Evolutionary conservation across 2,888 invertebrate species (phyloP).

Genomic region (Synergus japonicus): DNA sequence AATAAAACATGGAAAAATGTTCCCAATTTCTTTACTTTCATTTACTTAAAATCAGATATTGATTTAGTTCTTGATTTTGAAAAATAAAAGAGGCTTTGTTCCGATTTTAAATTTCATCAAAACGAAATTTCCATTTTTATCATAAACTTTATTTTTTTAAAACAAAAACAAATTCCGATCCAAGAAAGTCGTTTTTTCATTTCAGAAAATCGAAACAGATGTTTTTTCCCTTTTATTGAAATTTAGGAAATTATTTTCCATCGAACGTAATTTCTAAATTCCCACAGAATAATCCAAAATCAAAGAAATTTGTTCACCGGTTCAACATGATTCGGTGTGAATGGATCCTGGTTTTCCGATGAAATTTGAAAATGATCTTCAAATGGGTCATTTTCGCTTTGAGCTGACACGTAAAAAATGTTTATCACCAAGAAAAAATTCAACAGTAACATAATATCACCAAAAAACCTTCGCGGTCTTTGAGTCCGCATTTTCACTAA

Average conservation of each 20-base stretch:
- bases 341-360: neutral
- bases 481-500: constrained; percentile 38
- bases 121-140: too few relatives aligned
- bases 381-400: neutral
- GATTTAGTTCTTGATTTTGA: too few relatives aligned
- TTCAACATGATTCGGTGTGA: neutral
- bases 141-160: too few relatives aligned
- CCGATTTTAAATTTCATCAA: too few relatives aligned
- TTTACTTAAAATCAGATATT: too few relatives aligned
- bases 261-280: neutral
- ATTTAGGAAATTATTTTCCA: neutral
- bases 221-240: neutral
- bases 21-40: too few relatives aligned
- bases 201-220: neutral
- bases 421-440: constrained; percentile 19
- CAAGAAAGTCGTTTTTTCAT: neutral
- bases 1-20: too few relatives aligned
- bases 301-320: constrained; percentile 14
- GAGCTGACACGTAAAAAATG: neutral
- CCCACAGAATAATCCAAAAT: neutral
- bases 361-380: constrained; percentile 28
- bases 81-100: too few relatives aligned
- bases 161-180: neutral
- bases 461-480: constrained; percentile 10
- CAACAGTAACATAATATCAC: neutral